Evolutionary conservation across 2,113 vertebrate genomes (phyloP).

Genomic region (Aldabrachelys gigantea): DNA sequence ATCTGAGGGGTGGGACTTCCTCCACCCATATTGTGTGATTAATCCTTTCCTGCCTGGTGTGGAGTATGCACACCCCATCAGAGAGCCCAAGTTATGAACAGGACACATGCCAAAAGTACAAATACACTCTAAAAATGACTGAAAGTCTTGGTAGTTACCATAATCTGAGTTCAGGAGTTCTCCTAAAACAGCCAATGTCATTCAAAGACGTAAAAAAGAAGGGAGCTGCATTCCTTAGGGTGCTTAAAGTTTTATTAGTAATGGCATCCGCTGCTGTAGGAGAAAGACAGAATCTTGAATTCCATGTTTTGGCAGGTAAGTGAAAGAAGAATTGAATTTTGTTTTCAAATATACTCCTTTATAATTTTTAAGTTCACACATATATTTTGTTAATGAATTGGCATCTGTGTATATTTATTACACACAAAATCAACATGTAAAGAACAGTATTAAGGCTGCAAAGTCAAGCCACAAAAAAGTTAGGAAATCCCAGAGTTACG

Average conservation of each 20-base stretch:
- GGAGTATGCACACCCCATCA: too few relatives aligned
- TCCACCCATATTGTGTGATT: too few relatives aligned
- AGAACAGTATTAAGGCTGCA: accelerated
- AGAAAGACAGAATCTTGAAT: not conserved
- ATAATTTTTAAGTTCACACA: accelerated
- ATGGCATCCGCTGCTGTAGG: not conserved
- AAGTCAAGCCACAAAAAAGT: not conserved
- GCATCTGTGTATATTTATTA: not conserved
- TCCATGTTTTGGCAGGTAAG: not conserved
- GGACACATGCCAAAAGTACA: accelerated
- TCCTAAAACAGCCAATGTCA: not conserved
- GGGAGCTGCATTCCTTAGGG: not conserved
- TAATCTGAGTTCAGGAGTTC: not conserved
- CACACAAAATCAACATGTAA: accelerated
- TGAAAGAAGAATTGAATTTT: not conserved
- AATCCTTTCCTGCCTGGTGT: too few relatives aligned
- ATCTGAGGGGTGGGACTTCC: too few relatives aligned
- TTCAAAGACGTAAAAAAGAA: not conserved
- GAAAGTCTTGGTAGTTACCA: not conserved
- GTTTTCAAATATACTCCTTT: not conserved
- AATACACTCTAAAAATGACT: not conserved
- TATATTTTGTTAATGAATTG: not conserved
- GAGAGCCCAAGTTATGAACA: not conserved
- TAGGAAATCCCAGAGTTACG: accelerated
- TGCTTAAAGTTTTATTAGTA: not conserved